Conservation (phyloP, 1,140 invertebrate genomes). For the Drosophila rufa region DNA sequence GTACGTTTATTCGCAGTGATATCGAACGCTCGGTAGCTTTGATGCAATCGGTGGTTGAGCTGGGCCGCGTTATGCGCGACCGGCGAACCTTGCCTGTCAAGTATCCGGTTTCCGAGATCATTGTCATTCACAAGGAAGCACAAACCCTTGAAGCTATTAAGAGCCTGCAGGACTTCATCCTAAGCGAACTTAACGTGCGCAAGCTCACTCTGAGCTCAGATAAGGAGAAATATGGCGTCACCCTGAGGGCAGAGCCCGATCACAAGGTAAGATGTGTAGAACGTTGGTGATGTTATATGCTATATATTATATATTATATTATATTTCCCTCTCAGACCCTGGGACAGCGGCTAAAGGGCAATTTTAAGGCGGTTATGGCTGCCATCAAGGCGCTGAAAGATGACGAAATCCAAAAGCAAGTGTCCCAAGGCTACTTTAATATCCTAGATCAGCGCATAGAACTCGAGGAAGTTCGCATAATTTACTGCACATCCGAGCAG, state of each 20-base stretch:
- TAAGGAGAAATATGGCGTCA: constrained; percentile 97
- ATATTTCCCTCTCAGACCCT: constrained; percentile 86
- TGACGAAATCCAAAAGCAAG: constrained; percentile 91
- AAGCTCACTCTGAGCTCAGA: constrained; percentile 95
- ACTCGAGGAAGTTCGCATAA: constrained; percentile 93
- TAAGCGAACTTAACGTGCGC: constrained; percentile 97
- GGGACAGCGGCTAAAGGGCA: constrained; percentile 94
- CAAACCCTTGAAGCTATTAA: constrained; percentile 93
- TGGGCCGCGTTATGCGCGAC: constrained; percentile 96
- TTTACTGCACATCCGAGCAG: constrained; percentile 89
- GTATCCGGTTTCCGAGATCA: constrained; percentile 98
- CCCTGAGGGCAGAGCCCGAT: constrained; percentile 97
- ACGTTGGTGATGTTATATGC: neutral
- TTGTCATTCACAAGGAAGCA: constrained; percentile 95
- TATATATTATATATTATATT: neutral
- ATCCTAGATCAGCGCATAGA: constrained; percentile 92
- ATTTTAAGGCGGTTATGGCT: constrained; percentile 94
- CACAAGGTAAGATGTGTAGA: constrained; percentile 86
- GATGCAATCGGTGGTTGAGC: constrained; percentile 98
- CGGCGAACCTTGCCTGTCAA: constrained; percentile 97
- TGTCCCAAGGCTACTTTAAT: constrained; percentile 90
- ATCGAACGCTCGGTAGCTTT: constrained; percentile 95
- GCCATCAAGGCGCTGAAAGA: constrained; percentile 94
- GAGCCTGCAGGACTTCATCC: constrained; percentile 93
- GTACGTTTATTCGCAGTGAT: constrained; percentile 91